Evolutionary conservation across 1,140 invertebrate genomes (phyloP), one percentile per base, ranked within the genome.

Genomic region (Eupeodes corollae): DNA sequence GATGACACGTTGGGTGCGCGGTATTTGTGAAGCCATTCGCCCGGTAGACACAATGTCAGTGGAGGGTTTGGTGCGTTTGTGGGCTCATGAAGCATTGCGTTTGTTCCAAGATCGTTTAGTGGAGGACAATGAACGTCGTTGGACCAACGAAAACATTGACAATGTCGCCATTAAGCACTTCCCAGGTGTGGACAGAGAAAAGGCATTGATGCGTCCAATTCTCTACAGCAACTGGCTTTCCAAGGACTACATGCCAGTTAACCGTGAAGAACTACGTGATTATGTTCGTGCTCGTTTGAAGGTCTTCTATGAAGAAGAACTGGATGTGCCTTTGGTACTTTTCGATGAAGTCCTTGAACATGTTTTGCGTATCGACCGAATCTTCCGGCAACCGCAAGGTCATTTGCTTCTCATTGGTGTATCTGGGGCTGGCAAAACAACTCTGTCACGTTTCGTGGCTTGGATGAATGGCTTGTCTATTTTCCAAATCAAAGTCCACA

Each of bases 381-480:
- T 99, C 56, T 99, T 98, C 79, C 76, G 96, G 41, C 97, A 99
- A 72, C 95, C 97, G 11, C 97, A 98, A 68, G 93, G 93, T 44
- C 96, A 99, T 71, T 68, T 99, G 46, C 72, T 99, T 50, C 75
- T 99, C 1, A 99, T 99, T 63, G 94, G 94, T 56, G 91, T 96
- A 2, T 94, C 93, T 52, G 97, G 97, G 32, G 91, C 95, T 52
- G 97, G 96, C 46, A 99, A 99, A 74, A 99, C 97, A 1, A 99
- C 96, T 12, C 77, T 99, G 43, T 98, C 94, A 9, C 76, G 96
- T 52, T 99, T 99, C 71, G 97, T 99, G 21, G 96, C 97, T 41
- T 99, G 97, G 94, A 97, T 99, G 86, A 99, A 99, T 73, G 97
- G 96, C 21, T 75, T 99, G 3, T 91, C 87, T 49, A 94, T 99